Evolutionary conservation across 2,113 vertebrate genomes (phyloP).

Genomic region (Prunella himalayana): DNA sequence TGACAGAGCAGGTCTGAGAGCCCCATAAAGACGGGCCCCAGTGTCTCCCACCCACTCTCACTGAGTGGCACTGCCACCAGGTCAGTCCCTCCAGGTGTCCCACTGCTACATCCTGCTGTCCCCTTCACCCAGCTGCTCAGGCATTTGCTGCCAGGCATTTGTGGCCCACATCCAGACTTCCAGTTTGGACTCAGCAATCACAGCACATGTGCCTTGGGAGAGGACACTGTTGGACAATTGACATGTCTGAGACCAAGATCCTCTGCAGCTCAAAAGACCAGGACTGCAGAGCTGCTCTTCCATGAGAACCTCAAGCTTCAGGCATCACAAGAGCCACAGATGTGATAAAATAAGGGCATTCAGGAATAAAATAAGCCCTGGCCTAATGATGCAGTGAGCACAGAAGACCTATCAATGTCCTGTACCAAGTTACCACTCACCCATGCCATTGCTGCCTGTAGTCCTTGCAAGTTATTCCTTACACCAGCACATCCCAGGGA

Average conservation of each 20-base stretch:
- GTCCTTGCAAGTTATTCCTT: background rate
- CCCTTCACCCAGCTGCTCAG: background rate
- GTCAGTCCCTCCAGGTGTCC: background rate
- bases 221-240: background rate
- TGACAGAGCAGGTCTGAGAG: background rate
- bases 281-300: background rate
- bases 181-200: background rate
- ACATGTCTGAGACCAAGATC: background rate
- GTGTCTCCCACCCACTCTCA: background rate
- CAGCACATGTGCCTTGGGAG: background rate
- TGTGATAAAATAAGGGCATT: background rate
- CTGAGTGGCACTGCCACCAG: background rate
- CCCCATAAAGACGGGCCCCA: background rate
- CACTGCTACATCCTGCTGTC: background rate
- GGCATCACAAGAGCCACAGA: background rate
- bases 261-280: background rate
- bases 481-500: background rate
- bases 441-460: background rate
- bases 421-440: background rate
- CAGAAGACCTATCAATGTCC: background rate
- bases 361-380: background rate
- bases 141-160: background rate
- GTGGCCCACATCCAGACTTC: background rate
- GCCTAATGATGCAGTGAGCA: background rate
- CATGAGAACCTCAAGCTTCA: background rate